Evolutionary conservation across 2,888 invertebrate genomes (phyloP).

Genomic region (Halocaridina rubra): DNA sequence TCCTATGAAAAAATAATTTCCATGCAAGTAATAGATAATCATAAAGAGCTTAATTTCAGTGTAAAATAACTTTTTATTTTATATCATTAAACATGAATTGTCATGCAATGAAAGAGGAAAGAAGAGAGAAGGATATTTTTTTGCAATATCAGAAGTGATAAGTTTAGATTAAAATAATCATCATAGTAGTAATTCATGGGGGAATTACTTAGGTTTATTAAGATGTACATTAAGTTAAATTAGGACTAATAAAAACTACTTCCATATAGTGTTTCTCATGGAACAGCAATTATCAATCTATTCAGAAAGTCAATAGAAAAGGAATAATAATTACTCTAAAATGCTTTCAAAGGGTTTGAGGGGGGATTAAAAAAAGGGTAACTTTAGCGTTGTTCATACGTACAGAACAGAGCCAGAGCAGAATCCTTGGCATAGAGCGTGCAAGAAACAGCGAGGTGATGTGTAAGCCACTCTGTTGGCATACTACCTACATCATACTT

Average conservation of each 20-base stretch:
- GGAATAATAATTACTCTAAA: slow-evolving; percentile 13
- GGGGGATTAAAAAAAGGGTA: slow-evolving; percentile 40
- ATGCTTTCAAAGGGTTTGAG: slow-evolving; percentile 29
- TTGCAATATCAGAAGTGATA: not conserved
- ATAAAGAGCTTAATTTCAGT: slow-evolving; percentile 17
- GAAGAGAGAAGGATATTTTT: not conserved
- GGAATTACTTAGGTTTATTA: slow-evolving; percentile 1
- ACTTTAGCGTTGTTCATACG: slow-evolving; percentile 56
- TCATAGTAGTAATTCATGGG: not conserved
- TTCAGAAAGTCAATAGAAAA: not conserved
- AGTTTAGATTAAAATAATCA: not conserved
- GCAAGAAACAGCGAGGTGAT: slow-evolving; percentile 62
- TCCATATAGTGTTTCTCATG: slow-evolving; percentile 10
- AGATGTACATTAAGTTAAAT: no score
- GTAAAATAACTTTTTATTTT: not conserved
- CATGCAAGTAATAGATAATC: slow-evolving; percentile 30
- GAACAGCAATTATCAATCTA: not conserved
- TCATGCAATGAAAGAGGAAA: slow-evolving; percentile 35
- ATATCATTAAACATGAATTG: slow-evolving; percentile 24
- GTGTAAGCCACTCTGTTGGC: slow-evolving; percentile 55
- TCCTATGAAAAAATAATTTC: slow-evolving; percentile 15
- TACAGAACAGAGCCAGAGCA: slow-evolving; percentile 62
- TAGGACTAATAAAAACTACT: no score
- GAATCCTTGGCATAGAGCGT: slow-evolving; percentile 61
- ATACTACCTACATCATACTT: slow-evolving; percentile 52